Evolutionary conservation across 2,113 vertebrate genomes (phyloP), one percentile per base, ranked within the genome.

Genomic region (Smithornis capensis): DNA sequence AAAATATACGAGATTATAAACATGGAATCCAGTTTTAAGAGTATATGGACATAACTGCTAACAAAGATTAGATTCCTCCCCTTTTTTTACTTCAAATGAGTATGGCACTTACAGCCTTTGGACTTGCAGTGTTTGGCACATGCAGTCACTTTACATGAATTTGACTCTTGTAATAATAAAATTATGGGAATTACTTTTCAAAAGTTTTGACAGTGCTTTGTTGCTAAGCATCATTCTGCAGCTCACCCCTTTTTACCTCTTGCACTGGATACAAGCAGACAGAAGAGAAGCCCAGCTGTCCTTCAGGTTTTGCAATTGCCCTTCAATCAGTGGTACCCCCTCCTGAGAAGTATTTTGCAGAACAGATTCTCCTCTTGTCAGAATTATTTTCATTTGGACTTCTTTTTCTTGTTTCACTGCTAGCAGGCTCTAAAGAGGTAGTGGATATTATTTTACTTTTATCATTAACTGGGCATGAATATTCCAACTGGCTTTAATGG

Each of bases 351-450:
- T 99, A 94, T 98, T 99, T 89, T 99, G 98, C 82, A 99, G 98
- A 78, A 99, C 99, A 13, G 98, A 99, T 81, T 99, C 99, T 37
- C 99, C 99, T 89, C 99, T 98, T 11, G 99, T 98, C 80, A 99
- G 93, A 57, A 99, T 80, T 98, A 99, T 99, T 96, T 99, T 99
- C 92, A 99, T 98, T 96, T 99, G 98, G 80, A 99, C 99, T 98
- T 99, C 99, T 87, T 99, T 99, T 91, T 99, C 99, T 92, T 99
- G 99, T 84, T 98, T 99, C 53, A 98, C 98, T 19, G 98, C 97
- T 60, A 99, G 90, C 49, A 99, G 97, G 12, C 98, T 98, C 99
- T 99, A 87, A 29, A 96, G 78, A 93, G 40, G 38, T 76, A 87
- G 65, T 0, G 1, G 29, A 81, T 47, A 19, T 64, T 80, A 62